These are phyloP conservation scores for Ammospiza caudacuta DNA, from an alignment of 2,113 vertebrate genomes.

Conservation along the genomic window DNA sequence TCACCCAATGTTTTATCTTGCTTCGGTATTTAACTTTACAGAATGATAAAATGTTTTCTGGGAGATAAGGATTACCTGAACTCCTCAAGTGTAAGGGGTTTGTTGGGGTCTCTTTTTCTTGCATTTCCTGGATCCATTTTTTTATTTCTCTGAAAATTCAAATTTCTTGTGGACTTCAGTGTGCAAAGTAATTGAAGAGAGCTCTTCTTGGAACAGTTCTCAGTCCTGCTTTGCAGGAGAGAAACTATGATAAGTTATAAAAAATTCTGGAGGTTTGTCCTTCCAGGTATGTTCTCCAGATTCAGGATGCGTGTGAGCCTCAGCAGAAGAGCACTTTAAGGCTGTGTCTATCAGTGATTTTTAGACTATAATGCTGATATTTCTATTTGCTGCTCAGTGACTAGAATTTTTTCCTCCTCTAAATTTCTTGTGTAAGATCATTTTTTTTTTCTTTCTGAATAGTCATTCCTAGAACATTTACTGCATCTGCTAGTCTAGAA, in stretches of 20 bases:
- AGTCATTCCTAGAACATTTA: not conserved
- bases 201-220: not conserved
- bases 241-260: not conserved
- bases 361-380: not conserved
- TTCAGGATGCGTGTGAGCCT: not conserved
- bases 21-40: not conserved
- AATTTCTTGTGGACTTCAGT: not conserved
- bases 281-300: not conserved
- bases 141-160: not conserved
- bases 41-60: not conserved
- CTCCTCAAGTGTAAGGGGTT: not conserved
- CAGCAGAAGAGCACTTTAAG: not conserved
- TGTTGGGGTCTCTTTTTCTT: not conserved
- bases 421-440: not conserved
- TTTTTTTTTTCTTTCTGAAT: not conserved
- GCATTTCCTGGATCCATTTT: not conserved
- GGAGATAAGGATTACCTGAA: not conserved
- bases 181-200: not conserved
- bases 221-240: not conserved
- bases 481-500: slow-evolving; percentile 1
- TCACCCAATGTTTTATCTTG: not conserved
- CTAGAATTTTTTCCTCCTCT: not conserved
- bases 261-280: not conserved
- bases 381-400: not conserved
- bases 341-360: not conserved